Evolutionary conservation across 2,888 invertebrate genomes (phyloP).

Genomic region (Rhingia rostrata): DNA sequence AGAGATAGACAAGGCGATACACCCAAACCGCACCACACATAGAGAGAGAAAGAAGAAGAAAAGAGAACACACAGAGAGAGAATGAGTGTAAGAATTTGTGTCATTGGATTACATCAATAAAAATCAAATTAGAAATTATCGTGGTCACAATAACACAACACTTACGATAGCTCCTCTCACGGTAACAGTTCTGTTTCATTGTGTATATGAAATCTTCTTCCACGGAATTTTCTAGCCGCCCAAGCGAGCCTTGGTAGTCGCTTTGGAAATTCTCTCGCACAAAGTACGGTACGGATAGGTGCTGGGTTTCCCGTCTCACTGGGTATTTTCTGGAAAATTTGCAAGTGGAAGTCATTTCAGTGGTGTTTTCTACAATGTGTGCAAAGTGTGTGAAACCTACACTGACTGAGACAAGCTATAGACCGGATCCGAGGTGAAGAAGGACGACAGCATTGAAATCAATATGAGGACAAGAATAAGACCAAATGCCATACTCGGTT

Average conservation of each 20-base stretch:
- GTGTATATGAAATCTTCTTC: conserved; percentile 96
- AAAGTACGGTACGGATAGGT: conserved; percentile 94
- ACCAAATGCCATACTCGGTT: conserved; percentile 83
- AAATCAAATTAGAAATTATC: conserved; percentile 71
- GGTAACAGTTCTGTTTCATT: conserved; percentile 94
- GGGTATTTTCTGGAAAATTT: conserved; percentile 84
- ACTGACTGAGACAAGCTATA: conserved; percentile 91
- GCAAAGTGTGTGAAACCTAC: conserved; percentile 84
- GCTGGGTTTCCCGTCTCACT: conserved; percentile 88
- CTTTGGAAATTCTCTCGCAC: conserved; percentile 93
- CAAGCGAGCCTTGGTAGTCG: conserved; percentile 94
- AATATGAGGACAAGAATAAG: conserved; percentile 93
- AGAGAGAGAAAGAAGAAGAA: conserved; percentile 39
- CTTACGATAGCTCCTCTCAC: conserved; percentile 92
- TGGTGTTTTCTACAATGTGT: conserved; percentile 53
- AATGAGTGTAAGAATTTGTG: conserved; percentile 72
- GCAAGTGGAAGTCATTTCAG: conserved; percentile 57
- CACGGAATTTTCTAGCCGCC: conserved; percentile 94
- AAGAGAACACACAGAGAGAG: conserved; percentile 59
- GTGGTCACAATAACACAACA: conserved; percentile 73
- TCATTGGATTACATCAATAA: conserved; percentile 70
- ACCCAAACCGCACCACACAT: background rate
- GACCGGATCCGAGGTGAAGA: conserved; percentile 96
- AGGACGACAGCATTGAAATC: conserved; percentile 95
- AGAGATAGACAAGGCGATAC: no score